Conservation (phyloP, 2,888 invertebrate species). For the Netelia melanura region DNA sequence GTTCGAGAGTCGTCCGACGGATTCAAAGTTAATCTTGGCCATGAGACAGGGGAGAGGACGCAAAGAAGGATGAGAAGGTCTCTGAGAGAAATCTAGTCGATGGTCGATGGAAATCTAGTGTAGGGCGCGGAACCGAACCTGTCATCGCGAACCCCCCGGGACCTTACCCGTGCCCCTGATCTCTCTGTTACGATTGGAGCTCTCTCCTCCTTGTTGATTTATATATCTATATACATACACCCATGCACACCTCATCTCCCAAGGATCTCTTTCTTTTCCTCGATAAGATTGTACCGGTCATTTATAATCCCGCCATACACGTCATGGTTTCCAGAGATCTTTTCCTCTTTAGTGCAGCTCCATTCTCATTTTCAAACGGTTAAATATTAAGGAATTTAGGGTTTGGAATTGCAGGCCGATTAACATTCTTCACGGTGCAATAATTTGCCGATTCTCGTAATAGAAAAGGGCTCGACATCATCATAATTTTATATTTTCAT, state of each 20-base stretch:
- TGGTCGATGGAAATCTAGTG: conserved; percentile 44
- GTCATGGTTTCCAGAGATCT: conserved; percentile 38
- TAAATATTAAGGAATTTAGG: no score
- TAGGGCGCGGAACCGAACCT: conserved; percentile 72
- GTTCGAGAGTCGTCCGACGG: conserved; percentile 66
- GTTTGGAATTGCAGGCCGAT: no score
- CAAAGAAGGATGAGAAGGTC: conserved; percentile 49
- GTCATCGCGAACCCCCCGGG: conserved; percentile 81
- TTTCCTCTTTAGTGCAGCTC: no score
- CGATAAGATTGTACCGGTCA: conserved; percentile 81
- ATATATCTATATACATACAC: conserved; percentile 27
- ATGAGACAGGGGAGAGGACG: conserved; percentile 70
- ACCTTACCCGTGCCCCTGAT: conserved; percentile 77
- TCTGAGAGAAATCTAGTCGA: conserved; percentile 60
- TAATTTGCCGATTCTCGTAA: no score
- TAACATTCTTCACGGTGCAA: no score
- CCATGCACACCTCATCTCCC: conserved; percentile 62
- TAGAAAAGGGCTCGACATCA: no score
- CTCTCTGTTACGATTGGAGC: conserved; percentile 80
- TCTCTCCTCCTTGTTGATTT: conserved; percentile 53
- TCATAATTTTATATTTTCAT: no score
- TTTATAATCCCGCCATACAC: conserved; percentile 78
- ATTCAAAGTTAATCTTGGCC: conserved; percentile 79
- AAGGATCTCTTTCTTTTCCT: conserved; percentile 60
- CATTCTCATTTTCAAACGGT: no score